phyloP scores from a whole-genome alignment of 37 sponge, comb jelly and placozoan species.

The Haliclona indistincta region DNA sequence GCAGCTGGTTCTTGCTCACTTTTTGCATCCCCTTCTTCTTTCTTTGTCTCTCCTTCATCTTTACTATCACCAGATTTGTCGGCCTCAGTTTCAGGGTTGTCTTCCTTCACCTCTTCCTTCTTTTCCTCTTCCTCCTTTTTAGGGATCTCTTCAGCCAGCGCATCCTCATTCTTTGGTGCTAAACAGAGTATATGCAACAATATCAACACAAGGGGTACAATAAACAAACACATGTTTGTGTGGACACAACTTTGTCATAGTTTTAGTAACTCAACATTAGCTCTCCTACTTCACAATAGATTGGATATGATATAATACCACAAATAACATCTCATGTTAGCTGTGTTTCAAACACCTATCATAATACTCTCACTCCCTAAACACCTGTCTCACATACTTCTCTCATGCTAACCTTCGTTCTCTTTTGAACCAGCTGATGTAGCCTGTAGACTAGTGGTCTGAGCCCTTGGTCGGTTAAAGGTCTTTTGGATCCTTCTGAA shows the following conservation, averaged over 20 bases:
- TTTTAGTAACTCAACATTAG: too few relatives aligned
- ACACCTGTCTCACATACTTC: too few relatives aligned
- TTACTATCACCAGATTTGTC: conserved; percentile 6
- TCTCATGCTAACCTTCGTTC: too few relatives aligned
- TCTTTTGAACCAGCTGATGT: too few relatives aligned
- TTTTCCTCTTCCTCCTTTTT: background rate
- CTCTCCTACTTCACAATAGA: too few relatives aligned
- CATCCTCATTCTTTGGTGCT: background rate
- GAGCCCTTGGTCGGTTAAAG: background rate
- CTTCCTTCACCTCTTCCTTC: conserved; percentile 5
- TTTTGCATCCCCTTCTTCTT: conserved; percentile 3
- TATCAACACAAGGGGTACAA: background rate
- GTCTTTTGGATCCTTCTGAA: background rate
- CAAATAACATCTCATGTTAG: too few relatives aligned
- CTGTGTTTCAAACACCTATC: too few relatives aligned
- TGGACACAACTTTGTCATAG: too few relatives aligned
- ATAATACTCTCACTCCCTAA: too few relatives aligned
- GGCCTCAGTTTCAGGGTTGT: conserved; percentile 13
- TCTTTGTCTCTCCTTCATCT: conserved; percentile 8
- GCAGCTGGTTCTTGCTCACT: background rate
- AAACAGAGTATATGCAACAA: background rate
- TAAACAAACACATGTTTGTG: too few relatives aligned
- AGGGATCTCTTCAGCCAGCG: background rate
- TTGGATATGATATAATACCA: too few relatives aligned
- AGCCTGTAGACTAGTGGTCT: too few relatives aligned